Conservation (phyloP, 2,888 invertebrate genomes). For the Amphipoea oculea region DNA sequence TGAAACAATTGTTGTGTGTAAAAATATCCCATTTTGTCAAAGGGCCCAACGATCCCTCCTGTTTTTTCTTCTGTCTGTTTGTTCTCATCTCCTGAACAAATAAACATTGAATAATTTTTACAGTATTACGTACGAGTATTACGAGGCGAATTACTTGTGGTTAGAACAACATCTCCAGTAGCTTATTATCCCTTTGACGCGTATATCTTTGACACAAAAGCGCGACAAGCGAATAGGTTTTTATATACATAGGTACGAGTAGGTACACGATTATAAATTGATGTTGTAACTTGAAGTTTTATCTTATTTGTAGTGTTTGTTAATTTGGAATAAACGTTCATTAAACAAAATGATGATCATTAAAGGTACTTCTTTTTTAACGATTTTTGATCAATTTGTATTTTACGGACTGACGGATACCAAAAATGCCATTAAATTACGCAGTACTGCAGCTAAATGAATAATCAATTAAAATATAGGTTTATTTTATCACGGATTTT, state of each 20-base stretch:
- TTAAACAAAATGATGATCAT: too few relatives aligned
- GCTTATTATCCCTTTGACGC: conserved; percentile 64
- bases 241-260: conserved; percentile 15
- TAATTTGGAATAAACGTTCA: not conserved
- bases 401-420: not conserved
- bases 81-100: conserved; percentile 61
- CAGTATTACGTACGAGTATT: conserved; percentile 62
- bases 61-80: conserved; percentile 58
- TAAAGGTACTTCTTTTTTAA: too few relatives aligned
- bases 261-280: conserved; percentile 24
- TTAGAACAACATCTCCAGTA: conserved; percentile 59
- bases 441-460: not conserved
- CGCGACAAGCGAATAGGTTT: conserved; percentile 48
- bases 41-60: conserved; percentile 33
- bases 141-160: conserved; percentile 65
- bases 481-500: not conserved
- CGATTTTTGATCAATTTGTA: not conserved
- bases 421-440: too few relatives aligned
- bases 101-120: conserved; percentile 71
- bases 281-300: conserved; percentile 11
- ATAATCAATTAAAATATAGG: not conserved
- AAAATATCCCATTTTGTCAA: conserved; percentile 47
- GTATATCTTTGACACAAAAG: conserved; percentile 63
- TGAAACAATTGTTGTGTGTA: conserved; percentile 22
- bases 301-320: not conserved